These are phyloP conservation scores for Centropyge bicolor DNA, from an alignment of 2,797 vertebrate species.

Conservation along the genomic window DNA sequence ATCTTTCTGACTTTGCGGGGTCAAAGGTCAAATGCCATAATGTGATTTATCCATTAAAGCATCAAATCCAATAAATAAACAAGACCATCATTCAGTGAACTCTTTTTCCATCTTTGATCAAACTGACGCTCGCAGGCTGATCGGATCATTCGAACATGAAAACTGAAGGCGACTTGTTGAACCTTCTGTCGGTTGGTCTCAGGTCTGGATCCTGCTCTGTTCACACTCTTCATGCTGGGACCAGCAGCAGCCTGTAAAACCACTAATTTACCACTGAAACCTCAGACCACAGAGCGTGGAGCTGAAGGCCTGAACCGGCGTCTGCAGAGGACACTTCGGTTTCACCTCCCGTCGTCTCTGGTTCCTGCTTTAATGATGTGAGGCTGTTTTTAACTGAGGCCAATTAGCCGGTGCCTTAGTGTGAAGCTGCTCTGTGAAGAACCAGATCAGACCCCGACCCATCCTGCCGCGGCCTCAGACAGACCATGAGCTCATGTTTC, in stretches of 20 bases:
- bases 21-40: no score
- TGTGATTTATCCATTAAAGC: no score
- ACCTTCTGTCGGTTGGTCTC: no score
- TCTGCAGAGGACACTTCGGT: not conserved
- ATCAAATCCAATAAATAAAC: no score
- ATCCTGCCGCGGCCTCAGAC: not conserved
- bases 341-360: not conserved
- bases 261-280: not conserved
- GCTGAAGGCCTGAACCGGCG: not conserved
- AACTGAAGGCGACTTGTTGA: no score
- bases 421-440: not conserved
- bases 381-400: not conserved
- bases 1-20: no score
- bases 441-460: conserved; percentile 6
- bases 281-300: not conserved
- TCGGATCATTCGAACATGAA: no score
- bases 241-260: not conserved
- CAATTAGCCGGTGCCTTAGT: conserved; percentile 7
- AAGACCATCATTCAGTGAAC: no score
- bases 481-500: conserved; percentile 47
- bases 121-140: no score
- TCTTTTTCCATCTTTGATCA: no score
- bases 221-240: not conserved
- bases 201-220: not conserved
- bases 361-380: not conserved